A percentile compares a stretch with the other conserved stretches of the same genome.
Conservation (phyloP, 2,113 vertebrate species). For the Morone saxatilis region DNA sequence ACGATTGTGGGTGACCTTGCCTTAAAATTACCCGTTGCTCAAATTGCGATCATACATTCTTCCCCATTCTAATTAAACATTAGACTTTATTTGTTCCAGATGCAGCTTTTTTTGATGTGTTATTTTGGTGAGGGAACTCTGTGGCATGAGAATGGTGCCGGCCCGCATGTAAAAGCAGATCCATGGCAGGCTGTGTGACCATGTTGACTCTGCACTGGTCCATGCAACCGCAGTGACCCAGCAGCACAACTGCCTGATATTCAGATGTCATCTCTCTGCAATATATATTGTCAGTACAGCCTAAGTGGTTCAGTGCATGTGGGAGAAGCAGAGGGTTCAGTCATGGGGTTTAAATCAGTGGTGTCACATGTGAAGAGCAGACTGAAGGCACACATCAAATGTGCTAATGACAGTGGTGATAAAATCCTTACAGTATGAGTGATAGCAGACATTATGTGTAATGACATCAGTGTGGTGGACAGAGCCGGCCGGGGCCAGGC, state of each 20-base stretch:
- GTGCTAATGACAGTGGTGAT: slow-evolving; percentile 55
- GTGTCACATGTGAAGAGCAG: slow-evolving; percentile 57
- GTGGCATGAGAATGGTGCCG: slow-evolving; percentile 60
- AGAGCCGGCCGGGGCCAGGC: slow-evolving; percentile 14
- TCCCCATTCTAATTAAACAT: slow-evolving; percentile 88
- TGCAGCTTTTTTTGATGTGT: slow-evolving; percentile 73
- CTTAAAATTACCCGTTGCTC: slow-evolving; percentile 87
- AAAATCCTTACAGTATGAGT: slow-evolving; percentile 54
- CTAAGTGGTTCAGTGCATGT: slow-evolving; percentile 29
- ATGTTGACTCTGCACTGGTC: slow-evolving; percentile 57
- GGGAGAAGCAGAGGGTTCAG: slow-evolving; percentile 21
- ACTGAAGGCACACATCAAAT: slow-evolving; percentile 47
- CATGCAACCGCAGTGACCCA: slow-evolving; percentile 48
- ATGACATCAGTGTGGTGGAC: slow-evolving; percentile 55
- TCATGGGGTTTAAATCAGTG: slow-evolving; percentile 38
- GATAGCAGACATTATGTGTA: slow-evolving; percentile 48
- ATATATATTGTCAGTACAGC: background rate
- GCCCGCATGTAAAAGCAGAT: slow-evolving; percentile 40
- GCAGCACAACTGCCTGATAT: slow-evolving; percentile 42
- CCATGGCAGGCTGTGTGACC: slow-evolving; percentile 37
- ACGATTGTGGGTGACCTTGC: slow-evolving; percentile 75
- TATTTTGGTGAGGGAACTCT: slow-evolving; percentile 78
- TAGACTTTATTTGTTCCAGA: slow-evolving; percentile 89
- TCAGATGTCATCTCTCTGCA: slow-evolving; percentile 64
- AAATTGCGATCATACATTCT: slow-evolving; percentile 86